A percentile compares a stretch with the other conserved stretches of the same genome.
Evolutionary conservation across 2,113 vertebrate species (phyloP).

Genomic region (Hyla sarda): DNA sequence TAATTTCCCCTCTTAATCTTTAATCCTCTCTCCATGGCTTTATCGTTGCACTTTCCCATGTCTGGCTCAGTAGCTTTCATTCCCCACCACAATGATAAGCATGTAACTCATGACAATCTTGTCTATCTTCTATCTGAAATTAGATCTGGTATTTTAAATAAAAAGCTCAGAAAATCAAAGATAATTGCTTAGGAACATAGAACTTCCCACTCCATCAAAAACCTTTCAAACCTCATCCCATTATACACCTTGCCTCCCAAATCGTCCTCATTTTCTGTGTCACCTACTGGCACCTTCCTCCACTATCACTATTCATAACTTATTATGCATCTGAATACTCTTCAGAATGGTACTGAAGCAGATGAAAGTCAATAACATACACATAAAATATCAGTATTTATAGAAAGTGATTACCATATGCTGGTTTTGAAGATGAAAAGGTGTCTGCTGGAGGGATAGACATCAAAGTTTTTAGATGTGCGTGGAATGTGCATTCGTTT

Average conservation of each 20-base stretch:
- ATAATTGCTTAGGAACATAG: conserved; percentile 38
- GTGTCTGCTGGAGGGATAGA: conserved; percentile 46
- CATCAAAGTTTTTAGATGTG: conserved; percentile 42
- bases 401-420: conserved; percentile 46
- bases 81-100: conserved; percentile 27
- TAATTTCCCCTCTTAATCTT: conserved; percentile 24
- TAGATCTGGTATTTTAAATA: conserved; percentile 49
- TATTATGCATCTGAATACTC: conserved; percentile 41
- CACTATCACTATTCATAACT: conserved; percentile 33
- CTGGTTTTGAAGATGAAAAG: conserved; percentile 57
- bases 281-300: background rate
- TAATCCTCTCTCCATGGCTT: conserved; percentile 36
- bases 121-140: conserved; percentile 51
- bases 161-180: conserved; percentile 42
- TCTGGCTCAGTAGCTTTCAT: conserved; percentile 25
- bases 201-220: background rate
- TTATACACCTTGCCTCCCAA: conserved; percentile 3
- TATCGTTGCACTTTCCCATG: conserved; percentile 25
- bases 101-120: conserved; percentile 51
- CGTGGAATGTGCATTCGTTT: conserved; percentile 11
- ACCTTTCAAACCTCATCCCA: conserved; percentile 15
- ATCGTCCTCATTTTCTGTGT: background rate
- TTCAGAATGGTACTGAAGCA: background rate
- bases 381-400: conserved; percentile 39
- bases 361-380: conserved; percentile 48